Base-by-base conservation (phyloP, 2,888 invertebrate genomes). In the Himalopsyche japonica region DNA sequence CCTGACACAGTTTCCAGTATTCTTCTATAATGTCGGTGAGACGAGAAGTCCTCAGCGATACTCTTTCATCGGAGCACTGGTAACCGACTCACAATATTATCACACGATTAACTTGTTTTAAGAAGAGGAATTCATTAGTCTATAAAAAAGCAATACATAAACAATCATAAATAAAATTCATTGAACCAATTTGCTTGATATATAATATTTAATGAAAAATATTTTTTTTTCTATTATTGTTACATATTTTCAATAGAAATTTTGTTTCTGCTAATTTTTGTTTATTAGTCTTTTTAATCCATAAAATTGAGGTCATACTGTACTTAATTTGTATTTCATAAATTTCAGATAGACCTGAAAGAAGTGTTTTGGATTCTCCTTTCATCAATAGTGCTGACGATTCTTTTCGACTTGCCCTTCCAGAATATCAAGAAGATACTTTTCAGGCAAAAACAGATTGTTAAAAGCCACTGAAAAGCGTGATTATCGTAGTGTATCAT, bases 1-100 rank as follows among this genome's bases (percentile, higher is more conserved):
- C 88, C 90, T 95, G 85, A 94, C 94, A 34, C 95, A 95, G 89
- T 95, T 95, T 88, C 95, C 95, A 5, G 93, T 95, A 82, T 95
- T 94, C 89, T 95, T 95, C 89, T 95, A 91, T 88, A 95, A 95
- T 88, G 94, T 95, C 47, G 95, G 95, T 3, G 91, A 91, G 81
- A 93, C 93, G 57, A 92, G 94, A 88, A 92, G 92, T 87, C 89
- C 93, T 0, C 93, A 93, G 85, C 91, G 93, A 86, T 95, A 93
- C 87, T 92, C 91, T 80, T 93, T 95, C 88, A 89, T 94, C 64
- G 91, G 91, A 84, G 91, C 93, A 88, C 90, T 93, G 90, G 95
- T 94, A 90, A 92, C 89, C 85, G 84, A 8, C 8, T 27, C 76
- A 6, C 32, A 5, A 24, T 79, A 47, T 3, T 20, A n/a, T n/a